Evolutionary conservation across 2,113 vertebrate species (phyloP).

Genomic region (Poeciliopsis prolifica): DNA sequence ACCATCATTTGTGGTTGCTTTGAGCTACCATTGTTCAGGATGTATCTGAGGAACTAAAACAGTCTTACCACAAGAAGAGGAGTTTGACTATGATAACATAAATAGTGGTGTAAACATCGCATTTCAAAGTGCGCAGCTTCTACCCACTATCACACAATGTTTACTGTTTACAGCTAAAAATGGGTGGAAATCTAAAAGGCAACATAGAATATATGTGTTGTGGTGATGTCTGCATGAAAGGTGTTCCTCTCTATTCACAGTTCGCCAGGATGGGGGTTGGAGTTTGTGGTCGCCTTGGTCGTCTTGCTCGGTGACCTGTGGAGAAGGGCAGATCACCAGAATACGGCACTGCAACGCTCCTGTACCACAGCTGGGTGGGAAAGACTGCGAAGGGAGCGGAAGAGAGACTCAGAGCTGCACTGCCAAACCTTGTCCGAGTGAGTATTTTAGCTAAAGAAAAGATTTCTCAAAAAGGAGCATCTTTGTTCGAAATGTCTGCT

Average conservation of each 20-base stretch:
- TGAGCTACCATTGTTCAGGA: too few relatives aligned
- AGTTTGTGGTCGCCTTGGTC: conserved; percentile 99
- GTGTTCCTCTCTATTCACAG: conserved; percentile 70
- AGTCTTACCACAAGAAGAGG: conserved; percentile 42
- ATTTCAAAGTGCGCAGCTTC: conserved; percentile 29
- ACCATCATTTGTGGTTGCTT: too few relatives aligned
- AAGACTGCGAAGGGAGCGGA: conserved; percentile 88
- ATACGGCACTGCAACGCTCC: conserved; percentile 97
- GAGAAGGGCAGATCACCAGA: conserved; percentile 91
- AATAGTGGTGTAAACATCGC: conserved; percentile 43
- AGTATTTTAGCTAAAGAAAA: conserved; percentile 38
- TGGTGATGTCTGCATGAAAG: conserved; percentile 3
- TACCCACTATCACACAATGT: conserved; percentile 36
- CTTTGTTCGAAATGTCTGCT: conserved; percentile 16
- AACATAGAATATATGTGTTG: conserved; percentile 24
- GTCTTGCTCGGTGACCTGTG: conserved; percentile 93
- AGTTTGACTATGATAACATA: conserved; percentile 56
- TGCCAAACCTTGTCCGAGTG: conserved; percentile 89
- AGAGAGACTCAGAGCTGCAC: conserved; percentile 92
- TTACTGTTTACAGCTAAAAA: conserved; percentile 42
- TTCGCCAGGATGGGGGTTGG: conserved; percentile 95
- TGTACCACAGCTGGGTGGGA: conserved; percentile 92
- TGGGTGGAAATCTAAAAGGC: conserved; percentile 36
- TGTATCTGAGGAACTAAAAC: conserved; percentile 40
- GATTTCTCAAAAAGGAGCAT: conserved; percentile 23